Evolutionary conservation across 2,113 vertebrate genomes (phyloP).

Genomic region (Gila orcuttii): DNA sequence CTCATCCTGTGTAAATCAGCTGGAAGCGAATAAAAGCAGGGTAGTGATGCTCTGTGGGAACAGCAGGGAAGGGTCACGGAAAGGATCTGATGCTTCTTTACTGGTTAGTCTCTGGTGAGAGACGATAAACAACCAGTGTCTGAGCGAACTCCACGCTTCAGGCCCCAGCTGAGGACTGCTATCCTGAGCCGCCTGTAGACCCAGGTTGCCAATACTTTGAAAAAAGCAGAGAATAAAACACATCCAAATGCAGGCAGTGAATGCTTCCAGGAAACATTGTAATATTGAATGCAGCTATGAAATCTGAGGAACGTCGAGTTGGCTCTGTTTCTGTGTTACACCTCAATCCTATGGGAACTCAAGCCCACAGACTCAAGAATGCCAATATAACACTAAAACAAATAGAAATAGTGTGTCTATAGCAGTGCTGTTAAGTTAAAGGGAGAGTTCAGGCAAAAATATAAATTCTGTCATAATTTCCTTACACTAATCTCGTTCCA

Average conservation of each 20-base stretch:
- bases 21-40: slow-evolving; percentile 53
- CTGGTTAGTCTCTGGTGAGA: slow-evolving; percentile 45
- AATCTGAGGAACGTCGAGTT: not conserved
- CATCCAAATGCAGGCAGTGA: slow-evolving; percentile 2
- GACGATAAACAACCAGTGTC: slow-evolving; percentile 16
- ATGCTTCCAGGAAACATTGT: slow-evolving; percentile 16
- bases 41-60: slow-evolving; percentile 52
- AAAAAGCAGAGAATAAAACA: slow-evolving; percentile 19
- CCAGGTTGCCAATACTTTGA: not conserved
- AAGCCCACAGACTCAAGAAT: slow-evolving; percentile 6
- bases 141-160: slow-evolving; percentile 6
- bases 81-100: slow-evolving; percentile 40
- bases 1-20: slow-evolving; percentile 42
- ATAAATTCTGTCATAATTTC: not conserved
- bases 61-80: slow-evolving; percentile 50
- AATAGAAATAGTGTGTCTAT: not conserved
- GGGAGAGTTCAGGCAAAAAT: not conserved
- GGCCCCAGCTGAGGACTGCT: not conserved
- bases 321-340: slow-evolving; percentile 1
- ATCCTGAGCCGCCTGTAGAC: slow-evolving; percentile 13
- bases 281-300: not conserved
- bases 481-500: not conserved
- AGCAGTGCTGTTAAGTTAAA: not conserved
- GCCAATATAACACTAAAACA: not conserved
- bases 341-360: not conserved